phyloP scores from a whole-genome alignment of 2,797 vertebrate genomes.

The Argyrosomus regius region DNA sequence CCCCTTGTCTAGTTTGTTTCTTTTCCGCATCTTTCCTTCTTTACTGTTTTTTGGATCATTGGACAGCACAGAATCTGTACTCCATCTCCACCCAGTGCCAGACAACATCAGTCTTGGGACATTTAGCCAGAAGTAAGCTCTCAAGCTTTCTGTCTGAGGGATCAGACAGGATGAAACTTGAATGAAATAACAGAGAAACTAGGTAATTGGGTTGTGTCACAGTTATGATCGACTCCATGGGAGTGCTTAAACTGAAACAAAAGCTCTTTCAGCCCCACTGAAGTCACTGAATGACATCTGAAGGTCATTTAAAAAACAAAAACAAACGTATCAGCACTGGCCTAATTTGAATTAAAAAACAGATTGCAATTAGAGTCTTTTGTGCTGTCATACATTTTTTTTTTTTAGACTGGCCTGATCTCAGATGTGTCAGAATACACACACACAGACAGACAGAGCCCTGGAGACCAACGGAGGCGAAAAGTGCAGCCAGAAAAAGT shows the following conservation, averaged over 20 bases:
- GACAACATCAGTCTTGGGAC: conserved; percentile 28
- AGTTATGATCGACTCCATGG: conserved; percentile 24
- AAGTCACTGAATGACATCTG: conserved; percentile 40
- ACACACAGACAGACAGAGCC: conserved; percentile 20
- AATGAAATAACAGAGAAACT: conserved; percentile 44
- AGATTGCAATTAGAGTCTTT: conserved; percentile 50
- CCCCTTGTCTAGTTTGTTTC: neutral
- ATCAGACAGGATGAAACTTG: conserved; percentile 32
- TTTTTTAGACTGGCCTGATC: conserved; percentile 49
- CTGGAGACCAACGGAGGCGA: conserved; percentile 59
- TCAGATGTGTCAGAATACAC: conserved; percentile 22
- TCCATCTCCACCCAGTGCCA: conserved; percentile 23
- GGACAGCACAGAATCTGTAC: conserved; percentile 1
- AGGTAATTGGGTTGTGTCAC: conserved; percentile 56
- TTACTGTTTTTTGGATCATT: neutral
- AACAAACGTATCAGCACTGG: conserved; percentile 13
- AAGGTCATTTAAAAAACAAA: conserved; percentile 49
- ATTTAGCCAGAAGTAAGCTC: conserved; percentile 2
- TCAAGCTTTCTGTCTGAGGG: neutral
- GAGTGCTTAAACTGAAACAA: conserved; percentile 30
- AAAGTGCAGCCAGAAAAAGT: conserved; percentile 76
- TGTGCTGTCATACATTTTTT: conserved; percentile 37
- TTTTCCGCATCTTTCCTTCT: neutral
- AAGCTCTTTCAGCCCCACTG: conserved; percentile 30
- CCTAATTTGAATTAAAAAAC: conserved; percentile 47